phyloP scores from a whole-genome alignment of 2,888 invertebrate genomes.

The Drosophila quinaria region DNA sequence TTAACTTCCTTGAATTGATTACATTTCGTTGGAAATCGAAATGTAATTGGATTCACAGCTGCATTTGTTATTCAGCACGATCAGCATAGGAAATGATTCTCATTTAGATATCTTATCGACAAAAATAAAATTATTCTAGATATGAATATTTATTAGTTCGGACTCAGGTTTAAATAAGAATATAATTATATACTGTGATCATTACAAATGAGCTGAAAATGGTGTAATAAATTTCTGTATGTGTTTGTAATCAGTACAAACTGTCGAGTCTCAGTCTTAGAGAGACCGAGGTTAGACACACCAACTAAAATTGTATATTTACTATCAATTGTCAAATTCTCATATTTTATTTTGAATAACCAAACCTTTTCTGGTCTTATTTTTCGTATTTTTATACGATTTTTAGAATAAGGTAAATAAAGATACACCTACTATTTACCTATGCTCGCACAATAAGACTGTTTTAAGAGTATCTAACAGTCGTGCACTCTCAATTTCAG shows the following conservation, averaged over 20 bases:
- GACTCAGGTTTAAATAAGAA: not conserved
- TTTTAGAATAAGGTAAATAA: too few relatives aligned
- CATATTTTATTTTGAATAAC: too few relatives aligned
- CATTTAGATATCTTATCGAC: not conserved
- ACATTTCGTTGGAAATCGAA: conserved; percentile 18
- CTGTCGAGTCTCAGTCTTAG: too few relatives aligned
- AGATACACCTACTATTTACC: too few relatives aligned
- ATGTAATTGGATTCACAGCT: conserved; percentile 17
- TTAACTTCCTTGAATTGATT: conserved; percentile 69
- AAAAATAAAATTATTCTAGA: not conserved
- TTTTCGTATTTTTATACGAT: too few relatives aligned
- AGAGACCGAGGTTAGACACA: too few relatives aligned
- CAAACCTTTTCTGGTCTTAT: too few relatives aligned
- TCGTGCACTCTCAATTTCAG: not conserved
- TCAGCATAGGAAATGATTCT: not conserved
- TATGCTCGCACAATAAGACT: not conserved
- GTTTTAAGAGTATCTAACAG: not conserved
- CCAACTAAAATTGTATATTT: too few relatives aligned
- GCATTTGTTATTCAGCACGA: not conserved
- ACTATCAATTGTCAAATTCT: too few relatives aligned
- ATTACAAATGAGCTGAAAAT: too few relatives aligned
- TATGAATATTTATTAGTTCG: not conserved
- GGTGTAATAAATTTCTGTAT: too few relatives aligned
- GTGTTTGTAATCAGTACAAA: too few relatives aligned
- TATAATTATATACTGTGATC: not conserved